These are phyloP conservation scores for Drosophila nigricruria DNA, from an alignment of 2,888 invertebrate species.

Conservation along the genomic window DNA sequence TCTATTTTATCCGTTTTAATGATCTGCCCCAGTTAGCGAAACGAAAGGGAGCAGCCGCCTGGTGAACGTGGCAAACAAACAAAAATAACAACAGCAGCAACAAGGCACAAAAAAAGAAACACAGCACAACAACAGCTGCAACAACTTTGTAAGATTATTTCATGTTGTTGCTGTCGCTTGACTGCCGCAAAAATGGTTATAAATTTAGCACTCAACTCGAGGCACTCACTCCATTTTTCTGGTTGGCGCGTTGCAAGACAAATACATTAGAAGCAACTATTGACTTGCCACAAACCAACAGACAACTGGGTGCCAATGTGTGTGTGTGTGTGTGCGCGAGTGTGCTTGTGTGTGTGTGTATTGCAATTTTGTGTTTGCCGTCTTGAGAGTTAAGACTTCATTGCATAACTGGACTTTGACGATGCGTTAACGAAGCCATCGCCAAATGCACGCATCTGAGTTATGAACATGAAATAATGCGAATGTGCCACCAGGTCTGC, in stretches of 20 bases:
- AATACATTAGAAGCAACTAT: slow-evolving; percentile 75
- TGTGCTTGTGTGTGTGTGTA: slow-evolving; percentile 24
- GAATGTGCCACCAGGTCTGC: slow-evolving; percentile 61
- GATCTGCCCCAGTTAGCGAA: slow-evolving; percentile 81
- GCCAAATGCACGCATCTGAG: slow-evolving; percentile 68
- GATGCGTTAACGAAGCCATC: slow-evolving; percentile 78
- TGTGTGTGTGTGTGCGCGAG: slow-evolving; percentile 16
- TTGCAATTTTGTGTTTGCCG: slow-evolving; percentile 47
- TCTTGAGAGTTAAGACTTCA: slow-evolving; percentile 42
- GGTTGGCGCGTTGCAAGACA: slow-evolving; percentile 54
- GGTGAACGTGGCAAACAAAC: slow-evolving; percentile 65
- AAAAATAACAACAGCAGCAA: slow-evolving; percentile 29
- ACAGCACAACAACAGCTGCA: slow-evolving; percentile 43
- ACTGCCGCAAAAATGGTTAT: slow-evolving; percentile 63
- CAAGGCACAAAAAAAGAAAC: slow-evolving; percentile 1
- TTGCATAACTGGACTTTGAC: slow-evolving; percentile 80
- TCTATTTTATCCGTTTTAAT: slow-evolving; percentile 79
- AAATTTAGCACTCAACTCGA: slow-evolving; percentile 71
- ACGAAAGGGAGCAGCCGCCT: slow-evolving; percentile 72
- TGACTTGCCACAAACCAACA: slow-evolving; percentile 41
- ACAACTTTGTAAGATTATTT: slow-evolving; percentile 34
- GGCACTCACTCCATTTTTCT: slow-evolving; percentile 60
- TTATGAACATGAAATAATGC: slow-evolving; percentile 79
- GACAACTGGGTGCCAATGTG: slow-evolving; percentile 5
- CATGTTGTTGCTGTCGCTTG: slow-evolving; percentile 38